Percentiles rank a stretch among this genome's conserved stretches.
Conservation (phyloP, 2,888 invertebrate genomes). For the Oithona nana region DNA sequence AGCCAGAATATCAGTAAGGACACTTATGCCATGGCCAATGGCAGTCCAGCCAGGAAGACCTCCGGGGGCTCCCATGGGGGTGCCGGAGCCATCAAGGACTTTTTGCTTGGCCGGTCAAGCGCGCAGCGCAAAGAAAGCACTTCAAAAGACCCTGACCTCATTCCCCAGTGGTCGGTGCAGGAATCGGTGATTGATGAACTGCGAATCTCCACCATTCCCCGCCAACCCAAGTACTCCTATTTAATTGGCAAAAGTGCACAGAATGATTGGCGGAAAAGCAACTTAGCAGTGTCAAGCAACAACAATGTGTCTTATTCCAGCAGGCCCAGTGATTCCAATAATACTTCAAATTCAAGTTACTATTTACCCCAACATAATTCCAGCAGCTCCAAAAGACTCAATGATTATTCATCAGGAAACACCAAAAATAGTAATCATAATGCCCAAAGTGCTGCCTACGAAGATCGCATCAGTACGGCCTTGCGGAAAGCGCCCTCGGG, state of each 20-base stretch:
- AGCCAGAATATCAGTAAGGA: no score
- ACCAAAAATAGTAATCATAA: neutral
- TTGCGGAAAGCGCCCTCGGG: neutral
- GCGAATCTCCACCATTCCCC: neutral
- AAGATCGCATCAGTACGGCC: neutral
- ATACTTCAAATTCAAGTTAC: neutral
- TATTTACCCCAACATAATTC: neutral
- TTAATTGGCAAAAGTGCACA: conserved; percentile 1
- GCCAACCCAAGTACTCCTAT: conserved; percentile 16
- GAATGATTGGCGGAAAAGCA: neutral
- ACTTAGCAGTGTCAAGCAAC: neutral
- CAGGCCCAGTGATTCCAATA: neutral
- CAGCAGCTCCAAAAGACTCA: neutral
- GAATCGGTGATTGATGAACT: neutral
- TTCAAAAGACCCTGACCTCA: neutral
- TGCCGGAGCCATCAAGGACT: neutral
- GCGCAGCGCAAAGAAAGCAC: neutral
- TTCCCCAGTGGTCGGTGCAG: neutral
- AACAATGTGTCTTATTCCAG: neutral
- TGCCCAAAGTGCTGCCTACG: neutral
- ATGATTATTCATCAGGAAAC: neutral
- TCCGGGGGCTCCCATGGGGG: neutral
- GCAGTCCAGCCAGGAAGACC: neutral
- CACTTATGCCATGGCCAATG: neutral
- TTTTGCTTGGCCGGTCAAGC: neutral